phyloP scores from a whole-genome alignment of 2,888 invertebrate species.

The Antheraea assamensis region DNA sequence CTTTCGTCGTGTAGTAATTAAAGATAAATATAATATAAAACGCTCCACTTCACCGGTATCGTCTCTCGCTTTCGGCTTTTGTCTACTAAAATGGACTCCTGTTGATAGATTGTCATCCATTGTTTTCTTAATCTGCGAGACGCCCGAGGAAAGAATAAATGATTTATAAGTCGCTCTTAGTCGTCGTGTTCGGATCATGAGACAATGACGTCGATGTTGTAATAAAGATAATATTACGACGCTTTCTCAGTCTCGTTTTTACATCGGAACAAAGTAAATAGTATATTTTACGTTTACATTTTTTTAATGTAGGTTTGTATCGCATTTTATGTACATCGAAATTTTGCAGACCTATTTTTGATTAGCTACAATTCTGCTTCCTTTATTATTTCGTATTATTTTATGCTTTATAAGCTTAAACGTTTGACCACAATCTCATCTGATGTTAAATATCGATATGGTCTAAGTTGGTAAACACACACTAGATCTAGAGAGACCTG shows the following conservation, averaged over 20 bases:
- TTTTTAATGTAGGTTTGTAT: neutral
- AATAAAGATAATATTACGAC: conserved; percentile 27
- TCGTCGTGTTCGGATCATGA: conserved; percentile 30
- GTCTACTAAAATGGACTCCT: conserved; percentile 71
- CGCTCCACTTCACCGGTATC: conserved; percentile 67
- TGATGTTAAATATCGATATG: too few relatives aligned
- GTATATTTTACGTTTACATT: neutral
- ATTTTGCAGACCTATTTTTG: neutral
- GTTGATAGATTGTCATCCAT: conserved; percentile 76
- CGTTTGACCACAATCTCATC: too few relatives aligned
- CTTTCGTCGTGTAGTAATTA: conserved; percentile 73
- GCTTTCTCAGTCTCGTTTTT: conserved; percentile 1
- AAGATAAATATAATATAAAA: conserved; percentile 81
- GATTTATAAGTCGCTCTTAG: conserved; percentile 65
- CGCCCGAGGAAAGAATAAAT: conserved; percentile 70
- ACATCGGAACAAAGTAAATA: neutral
- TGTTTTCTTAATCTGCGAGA: conserved; percentile 74
- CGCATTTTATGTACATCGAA: neutral
- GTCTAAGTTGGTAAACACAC: too few relatives aligned
- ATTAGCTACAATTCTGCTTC: too few relatives aligned
- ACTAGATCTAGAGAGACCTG: too few relatives aligned
- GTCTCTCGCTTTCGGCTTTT: conserved; percentile 63
- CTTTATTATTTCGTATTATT: too few relatives aligned
- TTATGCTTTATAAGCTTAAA: too few relatives aligned
- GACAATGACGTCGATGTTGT: conserved; percentile 31